Base-by-base conservation (phyloP, 30 jellyfish, hydroid and myxozoan species). In the Cassiopea xamachana region DNA sequence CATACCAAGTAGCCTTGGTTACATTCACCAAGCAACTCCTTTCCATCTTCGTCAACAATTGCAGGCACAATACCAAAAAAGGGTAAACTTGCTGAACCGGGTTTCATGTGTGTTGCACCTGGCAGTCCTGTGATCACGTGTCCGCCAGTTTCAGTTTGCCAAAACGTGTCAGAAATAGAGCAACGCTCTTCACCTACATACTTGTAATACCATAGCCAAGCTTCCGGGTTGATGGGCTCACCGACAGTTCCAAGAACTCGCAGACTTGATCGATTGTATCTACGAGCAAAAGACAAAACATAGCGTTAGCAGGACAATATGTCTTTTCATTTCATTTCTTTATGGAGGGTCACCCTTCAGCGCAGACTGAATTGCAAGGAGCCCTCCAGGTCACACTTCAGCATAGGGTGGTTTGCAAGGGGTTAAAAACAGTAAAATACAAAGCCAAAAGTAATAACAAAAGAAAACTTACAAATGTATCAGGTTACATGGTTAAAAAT, bases 71-170 rank as follows among this genome's bases (percentile, higher is more conserved):
- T 93, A 10, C 99, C 99, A 89, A 96, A 96, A 93, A 96, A 96
- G 7, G 99, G 99, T 47, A 92, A 89, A 60, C 99, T 96, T 1
- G 99, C 99, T 1, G 99, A 96, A 51, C 99, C 99, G 39, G 99
- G 99, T 64, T 96, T 96, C 99, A 96, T 96, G 19, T 76, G 74
- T 4, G 99, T 96, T 3, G 97, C 98, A 13, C 99, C 99, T 5
- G 99, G 98, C 73, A 96, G 73, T 67, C 99, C 99, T n/a, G 98
- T 92, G 84, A 96, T 96, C 91, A 96, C 90, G 80, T 96, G 99
- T 1, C 99, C 99, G 45, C 99, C 99, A 2, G 99, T 96, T 75
- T 96, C 99, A 43, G 99, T 96, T 86, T 96, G 99, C 99, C 99
- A 96, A 83, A 96, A 96, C 39, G 99, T 96, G 77, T 96, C 99